Evolutionary conservation across 2,113 vertebrate species (phyloP), one percentile per base, ranked within the genome.

Genomic region (Eolophus roseicapilla): DNA sequence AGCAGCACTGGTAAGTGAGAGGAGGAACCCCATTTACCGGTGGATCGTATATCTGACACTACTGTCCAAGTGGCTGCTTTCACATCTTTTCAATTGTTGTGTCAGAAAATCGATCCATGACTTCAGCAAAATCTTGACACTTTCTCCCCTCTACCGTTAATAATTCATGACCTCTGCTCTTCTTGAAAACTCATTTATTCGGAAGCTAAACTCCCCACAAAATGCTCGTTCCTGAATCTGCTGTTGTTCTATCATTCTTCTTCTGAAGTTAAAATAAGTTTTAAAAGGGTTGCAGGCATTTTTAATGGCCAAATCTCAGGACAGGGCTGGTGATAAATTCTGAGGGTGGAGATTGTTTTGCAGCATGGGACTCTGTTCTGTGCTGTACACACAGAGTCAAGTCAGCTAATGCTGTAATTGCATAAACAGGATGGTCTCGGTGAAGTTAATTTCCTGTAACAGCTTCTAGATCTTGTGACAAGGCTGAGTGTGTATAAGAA

Each of bases 71-170:
- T 6, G 69, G 79, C 92, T 83, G 60, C 96, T 93, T 83, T 74
- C 92, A 57, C 87, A 10, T 91, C 94, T 76, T 88, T 68, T 96
- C 96, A 97, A 97, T 92, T 91, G 90, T 97, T 97, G 97, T 98
- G 98, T 98, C 98, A 99, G 98, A 99, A 99, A 99, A 99, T 99
- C 99, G 99, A 98, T 99, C 96, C 87, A 31, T 90, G 97, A 98
- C 98, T 98, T 98, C 95, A 97, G 95, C 96, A 95, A 98, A 98
- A 95, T 96, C 97, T 74, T 91, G 94, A 94, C 95, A 73, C 93
- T 97, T 95, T 98, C 97, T 95, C 96, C 96, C 95, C 59, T 97
- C 96, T 86, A 24, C n/a, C 1, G 14, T 99, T 94, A 98, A 99
- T 99, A 98, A 99, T 99, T 98, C 88, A 99, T 90, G 39, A 71